phyloP scores from a whole-genome alignment of 2,113 vertebrate genomes.

The Penelope pileata region DNA sequence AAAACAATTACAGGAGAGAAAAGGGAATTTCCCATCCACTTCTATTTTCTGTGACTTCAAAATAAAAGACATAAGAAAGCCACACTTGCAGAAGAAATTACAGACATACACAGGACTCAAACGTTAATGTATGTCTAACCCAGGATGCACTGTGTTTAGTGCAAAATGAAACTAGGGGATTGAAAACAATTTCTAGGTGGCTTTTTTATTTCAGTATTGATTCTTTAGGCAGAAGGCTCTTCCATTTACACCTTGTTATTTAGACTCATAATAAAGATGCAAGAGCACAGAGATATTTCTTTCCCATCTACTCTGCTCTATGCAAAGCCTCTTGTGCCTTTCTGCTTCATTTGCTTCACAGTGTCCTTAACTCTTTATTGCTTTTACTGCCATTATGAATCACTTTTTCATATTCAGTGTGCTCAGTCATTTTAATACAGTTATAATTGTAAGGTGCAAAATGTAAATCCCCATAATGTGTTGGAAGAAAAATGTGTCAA shows the following conservation, averaged over 20 bases:
- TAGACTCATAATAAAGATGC: conserved; percentile 30
- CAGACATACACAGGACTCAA: neutral
- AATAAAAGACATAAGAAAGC: neutral
- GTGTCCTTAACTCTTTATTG: conserved; percentile 50
- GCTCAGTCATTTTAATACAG: conserved; percentile 61
- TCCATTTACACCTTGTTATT: conserved; percentile 29
- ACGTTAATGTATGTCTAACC: neutral
- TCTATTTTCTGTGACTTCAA: neutral
- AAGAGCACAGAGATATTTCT: neutral
- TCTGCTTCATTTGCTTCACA: conserved; percentile 39
- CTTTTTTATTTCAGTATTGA: conserved; percentile 52
- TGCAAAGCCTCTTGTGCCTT: conserved; percentile 1
- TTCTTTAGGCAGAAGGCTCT: conserved; percentile 7
- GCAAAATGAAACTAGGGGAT: neutral
- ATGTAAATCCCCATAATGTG: conserved; percentile 58
- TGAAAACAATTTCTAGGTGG: conserved; percentile 15
- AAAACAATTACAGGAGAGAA: neutral
- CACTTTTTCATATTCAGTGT: conserved; percentile 11
- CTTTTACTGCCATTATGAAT: conserved; percentile 52
- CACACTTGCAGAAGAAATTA: neutral
- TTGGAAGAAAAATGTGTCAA: conserved; percentile 58
- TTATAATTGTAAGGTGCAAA: conserved; percentile 65
- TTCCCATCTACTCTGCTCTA: neutral
- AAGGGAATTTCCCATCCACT: neutral
- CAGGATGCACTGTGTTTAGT: neutral